Evolutionary conservation across 2,113 vertebrate genomes (phyloP).

Genomic region (Calcarius ornatus): DNA sequence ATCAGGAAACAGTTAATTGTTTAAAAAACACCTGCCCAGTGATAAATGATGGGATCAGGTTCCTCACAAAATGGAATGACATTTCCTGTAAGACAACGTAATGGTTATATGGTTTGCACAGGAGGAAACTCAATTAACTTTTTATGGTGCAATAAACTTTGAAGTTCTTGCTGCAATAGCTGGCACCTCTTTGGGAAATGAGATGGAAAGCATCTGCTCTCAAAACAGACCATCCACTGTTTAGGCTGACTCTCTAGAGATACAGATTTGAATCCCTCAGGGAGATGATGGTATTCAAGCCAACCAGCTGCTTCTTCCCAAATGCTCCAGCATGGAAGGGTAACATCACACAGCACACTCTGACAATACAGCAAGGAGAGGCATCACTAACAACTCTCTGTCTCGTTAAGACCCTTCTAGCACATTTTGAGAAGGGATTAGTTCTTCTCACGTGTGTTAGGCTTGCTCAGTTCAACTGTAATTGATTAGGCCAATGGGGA

Average conservation of each 20-base stretch:
- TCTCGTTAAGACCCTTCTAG: background rate
- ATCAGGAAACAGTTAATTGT: background rate
- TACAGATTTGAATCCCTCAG: background rate
- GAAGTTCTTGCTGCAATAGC: constrained; percentile 2
- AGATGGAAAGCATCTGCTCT: constrained; percentile 5
- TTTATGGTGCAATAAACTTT: constrained; percentile 26
- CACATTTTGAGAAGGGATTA: background rate
- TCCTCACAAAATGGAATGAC: background rate
- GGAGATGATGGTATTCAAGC: background rate
- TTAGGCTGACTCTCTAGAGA: background rate
- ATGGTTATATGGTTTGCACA: background rate
- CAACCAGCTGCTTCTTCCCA: background rate
- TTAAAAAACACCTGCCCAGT: background rate
- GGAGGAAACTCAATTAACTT: background rate
- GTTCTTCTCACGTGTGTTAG: background rate
- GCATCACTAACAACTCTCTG: background rate
- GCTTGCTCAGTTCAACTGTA: background rate
- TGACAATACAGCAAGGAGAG: background rate
- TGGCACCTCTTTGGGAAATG: background rate
- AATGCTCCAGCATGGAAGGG: background rate
- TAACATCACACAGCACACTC: background rate
- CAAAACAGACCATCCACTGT: background rate
- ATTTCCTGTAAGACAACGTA: background rate
- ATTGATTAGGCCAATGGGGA: background rate
- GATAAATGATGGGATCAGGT: background rate